phyloP scores from a whole-genome alignment of 2,797 vertebrate species.

The Falco rusticolus region DNA sequence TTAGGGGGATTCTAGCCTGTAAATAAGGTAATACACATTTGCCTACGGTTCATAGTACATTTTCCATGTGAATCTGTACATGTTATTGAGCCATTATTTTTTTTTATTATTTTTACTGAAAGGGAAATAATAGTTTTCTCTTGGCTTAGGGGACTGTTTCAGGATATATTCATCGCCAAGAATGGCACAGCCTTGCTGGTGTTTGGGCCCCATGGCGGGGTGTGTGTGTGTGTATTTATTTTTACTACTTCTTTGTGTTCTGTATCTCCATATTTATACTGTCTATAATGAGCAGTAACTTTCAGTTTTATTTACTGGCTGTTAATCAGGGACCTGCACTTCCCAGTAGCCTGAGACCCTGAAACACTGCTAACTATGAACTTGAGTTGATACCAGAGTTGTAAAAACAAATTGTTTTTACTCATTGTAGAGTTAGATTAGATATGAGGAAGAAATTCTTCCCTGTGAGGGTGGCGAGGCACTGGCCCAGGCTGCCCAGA shows the following conservation, averaged over 20 bases:
- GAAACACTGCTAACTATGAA: rapidly evolving
- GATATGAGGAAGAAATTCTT: too few species aligned
- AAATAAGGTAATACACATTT: neutral
- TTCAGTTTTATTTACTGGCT: neutral
- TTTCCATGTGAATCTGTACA: neutral
- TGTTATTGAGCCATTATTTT: neutral
- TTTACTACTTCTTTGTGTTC: neutral
- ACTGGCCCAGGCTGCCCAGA: too few species aligned
- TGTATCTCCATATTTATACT: neutral
- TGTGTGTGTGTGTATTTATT: neutral
- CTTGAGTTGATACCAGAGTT: too few species aligned
- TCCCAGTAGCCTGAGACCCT: neutral
- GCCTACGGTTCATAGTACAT: neutral
- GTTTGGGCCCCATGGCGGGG: too few species aligned
- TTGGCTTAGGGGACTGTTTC: neutral
- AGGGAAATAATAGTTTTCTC: neutral
- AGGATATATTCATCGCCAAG: neutral
- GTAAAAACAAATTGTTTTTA: neutral
- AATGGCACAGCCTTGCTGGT: neutral
- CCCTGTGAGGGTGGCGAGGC: too few species aligned
- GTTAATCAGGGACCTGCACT: neutral
- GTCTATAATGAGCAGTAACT: neutral
- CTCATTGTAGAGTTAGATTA: too few species aligned
- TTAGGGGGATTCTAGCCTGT: neutral
- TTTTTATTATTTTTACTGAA: too few species aligned